These are phyloP conservation scores for Frieseomelitta varia DNA, from an alignment of 1,140 invertebrate species.

Conservation along the genomic window DNA sequence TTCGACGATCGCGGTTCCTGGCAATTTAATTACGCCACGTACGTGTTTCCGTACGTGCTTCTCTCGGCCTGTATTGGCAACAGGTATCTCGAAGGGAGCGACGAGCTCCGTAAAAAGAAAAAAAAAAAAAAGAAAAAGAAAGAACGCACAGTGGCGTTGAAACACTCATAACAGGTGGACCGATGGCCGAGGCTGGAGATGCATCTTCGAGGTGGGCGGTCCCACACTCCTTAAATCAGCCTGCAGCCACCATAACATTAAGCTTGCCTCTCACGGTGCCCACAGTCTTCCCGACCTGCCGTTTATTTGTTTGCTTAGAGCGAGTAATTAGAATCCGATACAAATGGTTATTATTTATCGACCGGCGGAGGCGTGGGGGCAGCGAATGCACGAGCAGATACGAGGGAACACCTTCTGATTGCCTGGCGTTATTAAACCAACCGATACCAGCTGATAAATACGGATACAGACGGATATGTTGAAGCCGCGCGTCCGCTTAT, in stretches of 20 bases:
- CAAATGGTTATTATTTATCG: conserved; percentile 81
- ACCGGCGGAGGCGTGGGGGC: conserved; percentile 17
- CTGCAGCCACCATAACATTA: conserved; percentile 75
- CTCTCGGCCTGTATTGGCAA: conserved; percentile 21
- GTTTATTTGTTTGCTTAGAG: conserved; percentile 82
- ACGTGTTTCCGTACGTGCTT: conserved; percentile 27
- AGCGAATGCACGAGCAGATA: conserved; percentile 27
- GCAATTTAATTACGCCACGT: conserved; percentile 43
- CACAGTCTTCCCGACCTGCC: conserved; percentile 52
- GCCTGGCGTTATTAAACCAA: conserved; percentile 77
- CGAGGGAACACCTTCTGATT: conserved; percentile 69
- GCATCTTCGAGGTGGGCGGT: conserved; percentile 80
- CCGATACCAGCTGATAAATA: conserved; percentile 71
- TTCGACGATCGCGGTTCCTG: background rate
- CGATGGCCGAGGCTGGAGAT: conserved; percentile 70
- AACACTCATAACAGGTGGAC: conserved; percentile 75
- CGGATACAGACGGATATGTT: conserved; percentile 39
- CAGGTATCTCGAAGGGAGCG: background rate
- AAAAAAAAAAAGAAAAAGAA: background rate
- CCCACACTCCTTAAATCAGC: conserved; percentile 82
- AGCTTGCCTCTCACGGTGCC: conserved; percentile 63
- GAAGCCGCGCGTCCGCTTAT: conserved; percentile 19
- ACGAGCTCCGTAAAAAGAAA: background rate
- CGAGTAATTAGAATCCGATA: conserved; percentile 82
- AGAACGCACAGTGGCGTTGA: conserved; percentile 69